A percentile compares a stretch with the other conserved stretches of the same genome.
phyloP scores from a whole-genome alignment of 2,797 vertebrate species.

The Myotis findleyi region DNA sequence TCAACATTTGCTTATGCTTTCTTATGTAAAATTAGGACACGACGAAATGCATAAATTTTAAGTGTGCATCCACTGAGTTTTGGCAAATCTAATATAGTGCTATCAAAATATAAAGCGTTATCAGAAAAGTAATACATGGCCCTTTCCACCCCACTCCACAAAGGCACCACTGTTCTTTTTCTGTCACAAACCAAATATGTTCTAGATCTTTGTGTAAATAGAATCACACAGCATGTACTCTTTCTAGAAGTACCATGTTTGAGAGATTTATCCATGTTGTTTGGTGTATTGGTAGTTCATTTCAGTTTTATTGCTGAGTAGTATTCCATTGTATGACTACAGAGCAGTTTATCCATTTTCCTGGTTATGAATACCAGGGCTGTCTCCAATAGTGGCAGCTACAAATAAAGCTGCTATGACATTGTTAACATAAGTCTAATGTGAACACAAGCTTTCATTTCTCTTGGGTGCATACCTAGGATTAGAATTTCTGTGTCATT shows the following conservation, averaged over 20 bases:
- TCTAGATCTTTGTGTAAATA: constrained; percentile 38
- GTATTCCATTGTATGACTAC: background rate
- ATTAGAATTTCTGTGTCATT: constrained; percentile 57
- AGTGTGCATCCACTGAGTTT: background rate
- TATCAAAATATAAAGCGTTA: background rate
- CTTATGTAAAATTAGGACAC: background rate
- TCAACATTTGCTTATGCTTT: background rate
- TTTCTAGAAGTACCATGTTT: constrained; percentile 23
- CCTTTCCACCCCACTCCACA: background rate
- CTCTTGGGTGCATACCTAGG: constrained; percentile 47
- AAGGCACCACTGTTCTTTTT: background rate
- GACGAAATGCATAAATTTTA: background rate
- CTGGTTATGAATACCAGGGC: constrained; percentile 27
- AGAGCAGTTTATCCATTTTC: background rate
- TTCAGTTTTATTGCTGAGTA: background rate
- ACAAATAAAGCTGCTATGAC: constrained; percentile 61
- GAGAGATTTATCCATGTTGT: background rate
- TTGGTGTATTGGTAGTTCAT: background rate
- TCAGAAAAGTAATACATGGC: background rate
- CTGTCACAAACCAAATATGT: background rate
- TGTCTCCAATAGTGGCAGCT: constrained; percentile 35
- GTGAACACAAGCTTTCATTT: constrained; percentile 41
- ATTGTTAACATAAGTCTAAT: constrained; percentile 32
- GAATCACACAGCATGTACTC: background rate
- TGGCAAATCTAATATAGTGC: background rate